Percentiles rank a stretch among this genome's conserved stretches.
phyloP scores from a whole-genome alignment of 2,113 vertebrate species.

The Megalops atlanticus region DNA sequence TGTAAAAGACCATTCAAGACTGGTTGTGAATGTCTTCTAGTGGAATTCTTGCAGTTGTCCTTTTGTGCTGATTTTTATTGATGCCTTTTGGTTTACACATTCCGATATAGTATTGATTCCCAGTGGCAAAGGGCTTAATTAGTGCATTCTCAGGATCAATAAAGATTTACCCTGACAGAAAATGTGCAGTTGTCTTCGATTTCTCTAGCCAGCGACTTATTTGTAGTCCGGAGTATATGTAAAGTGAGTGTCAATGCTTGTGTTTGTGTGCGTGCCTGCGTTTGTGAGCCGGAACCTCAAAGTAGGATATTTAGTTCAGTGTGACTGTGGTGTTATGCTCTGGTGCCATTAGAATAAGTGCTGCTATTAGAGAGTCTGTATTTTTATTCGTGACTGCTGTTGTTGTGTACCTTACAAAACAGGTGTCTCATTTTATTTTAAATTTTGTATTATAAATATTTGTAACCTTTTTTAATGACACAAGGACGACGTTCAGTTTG shows the following conservation, averaged over 20 bases:
- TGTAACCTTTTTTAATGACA: too few relatives aligned
- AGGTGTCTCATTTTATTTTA: too few relatives aligned
- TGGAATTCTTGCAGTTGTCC: neutral
- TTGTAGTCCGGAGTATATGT: too few relatives aligned
- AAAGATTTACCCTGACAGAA: slow-evolving; percentile 7
- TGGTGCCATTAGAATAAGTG: too few relatives aligned
- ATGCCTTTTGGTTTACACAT: neutral
- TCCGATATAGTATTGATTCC: neutral
- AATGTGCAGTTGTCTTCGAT: neutral
- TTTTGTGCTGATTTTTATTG: slow-evolving; percentile 7
- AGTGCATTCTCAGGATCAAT: slow-evolving; percentile 8
- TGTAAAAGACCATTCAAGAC: neutral
- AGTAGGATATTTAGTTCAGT: neutral
- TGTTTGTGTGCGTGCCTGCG: too few relatives aligned
- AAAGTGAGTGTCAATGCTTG: too few relatives aligned
- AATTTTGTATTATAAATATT: too few relatives aligned
- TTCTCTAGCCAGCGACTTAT: neutral
- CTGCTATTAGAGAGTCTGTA: too few relatives aligned
- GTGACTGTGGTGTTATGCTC: too few relatives aligned
- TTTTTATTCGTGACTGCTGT: too few relatives aligned
- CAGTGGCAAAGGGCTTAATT: neutral
- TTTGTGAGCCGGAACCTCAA: neutral
- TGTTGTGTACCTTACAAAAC: too few relatives aligned
- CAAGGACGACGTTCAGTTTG: too few relatives aligned
- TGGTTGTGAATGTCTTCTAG: neutral